Conservation (phyloP, 1,140 invertebrate species). For the Zaprionus inermis region DNA sequence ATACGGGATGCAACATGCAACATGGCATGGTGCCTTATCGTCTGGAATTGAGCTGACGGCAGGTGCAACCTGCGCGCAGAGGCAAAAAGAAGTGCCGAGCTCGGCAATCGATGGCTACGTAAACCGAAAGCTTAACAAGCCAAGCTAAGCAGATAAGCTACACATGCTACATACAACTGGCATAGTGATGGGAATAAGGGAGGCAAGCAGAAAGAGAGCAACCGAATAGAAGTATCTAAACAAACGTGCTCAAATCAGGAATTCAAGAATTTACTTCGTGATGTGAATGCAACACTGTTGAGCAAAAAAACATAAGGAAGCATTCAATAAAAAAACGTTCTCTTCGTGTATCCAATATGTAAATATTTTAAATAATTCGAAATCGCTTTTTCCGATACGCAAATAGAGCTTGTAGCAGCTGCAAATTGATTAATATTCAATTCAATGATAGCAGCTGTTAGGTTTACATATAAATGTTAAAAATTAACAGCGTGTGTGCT, state of each 20-base stretch:
- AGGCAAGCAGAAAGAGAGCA: neutral
- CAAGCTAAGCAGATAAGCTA: constrained; percentile 17
- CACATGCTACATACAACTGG: neutral
- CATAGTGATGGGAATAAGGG: neutral
- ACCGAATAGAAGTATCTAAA: constrained; percentile 10
- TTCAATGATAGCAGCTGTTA: too few relatives aligned
- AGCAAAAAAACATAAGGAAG: neutral
- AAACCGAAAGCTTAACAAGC: constrained; percentile 36
- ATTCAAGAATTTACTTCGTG: constrained; percentile 13
- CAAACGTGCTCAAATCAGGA: constrained; percentile 24
- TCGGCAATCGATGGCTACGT: constrained; percentile 31
- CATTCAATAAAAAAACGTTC: neutral
- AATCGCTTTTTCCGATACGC: neutral
- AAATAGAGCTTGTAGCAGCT: neutral
- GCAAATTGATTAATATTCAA: too few relatives aligned
- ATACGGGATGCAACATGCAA: constrained; percentile 29
- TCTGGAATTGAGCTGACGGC: constrained; percentile 13
- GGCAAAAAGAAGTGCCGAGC: neutral
- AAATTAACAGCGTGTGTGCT: too few relatives aligned
- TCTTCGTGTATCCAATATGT: neutral
- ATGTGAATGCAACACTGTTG: neutral
- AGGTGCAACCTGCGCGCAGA: constrained; percentile 7
- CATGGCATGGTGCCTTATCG: constrained; percentile 26
- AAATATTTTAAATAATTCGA: neutral
- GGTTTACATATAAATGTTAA: too few relatives aligned